These are phyloP conservation scores for Mesoligia furuncula DNA, from an alignment of 2,888 invertebrate species.

Conservation along the genomic window DNA sequence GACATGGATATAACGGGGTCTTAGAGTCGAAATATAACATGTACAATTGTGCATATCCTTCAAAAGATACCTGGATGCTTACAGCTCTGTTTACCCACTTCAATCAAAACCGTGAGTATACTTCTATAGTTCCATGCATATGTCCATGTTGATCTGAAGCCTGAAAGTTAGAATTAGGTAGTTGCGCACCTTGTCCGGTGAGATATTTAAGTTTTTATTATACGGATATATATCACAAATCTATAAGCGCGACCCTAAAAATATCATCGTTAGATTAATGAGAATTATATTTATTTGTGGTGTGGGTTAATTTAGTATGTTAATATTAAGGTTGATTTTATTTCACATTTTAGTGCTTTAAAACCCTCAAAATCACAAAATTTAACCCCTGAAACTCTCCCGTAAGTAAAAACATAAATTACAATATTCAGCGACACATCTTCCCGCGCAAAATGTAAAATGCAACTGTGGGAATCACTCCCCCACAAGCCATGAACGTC, in stretches of 20 bases:
- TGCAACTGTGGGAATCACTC: constrained; percentile 19
- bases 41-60: constrained; percentile 69
- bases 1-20: constrained; percentile 67
- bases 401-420: constrained; percentile 15
- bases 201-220: background rate
- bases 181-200: background rate
- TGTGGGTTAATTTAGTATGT: background rate
- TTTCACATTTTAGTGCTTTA: background rate
- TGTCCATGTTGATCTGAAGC: constrained; percentile 52
- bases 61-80: constrained; percentile 70
- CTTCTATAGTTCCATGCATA: constrained; percentile 50
- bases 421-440: constrained; percentile 12
- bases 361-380: background rate
- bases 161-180: constrained; percentile 1
- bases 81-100: constrained; percentile 68
- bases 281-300: background rate
- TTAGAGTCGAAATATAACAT: constrained; percentile 68
- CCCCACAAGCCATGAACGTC: constrained; percentile 25
- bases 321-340: background rate
- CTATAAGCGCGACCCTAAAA: background rate
- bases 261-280: background rate
- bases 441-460: constrained; percentile 45
- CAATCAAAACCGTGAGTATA: constrained; percentile 69
- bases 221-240: background rate
- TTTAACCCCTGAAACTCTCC: background rate